Percentiles rank a stretch among this genome's conserved stretches.
Conservation (phyloP, 2,888 invertebrate genomes). For the Caenorhabditis auriculariae region DNA sequence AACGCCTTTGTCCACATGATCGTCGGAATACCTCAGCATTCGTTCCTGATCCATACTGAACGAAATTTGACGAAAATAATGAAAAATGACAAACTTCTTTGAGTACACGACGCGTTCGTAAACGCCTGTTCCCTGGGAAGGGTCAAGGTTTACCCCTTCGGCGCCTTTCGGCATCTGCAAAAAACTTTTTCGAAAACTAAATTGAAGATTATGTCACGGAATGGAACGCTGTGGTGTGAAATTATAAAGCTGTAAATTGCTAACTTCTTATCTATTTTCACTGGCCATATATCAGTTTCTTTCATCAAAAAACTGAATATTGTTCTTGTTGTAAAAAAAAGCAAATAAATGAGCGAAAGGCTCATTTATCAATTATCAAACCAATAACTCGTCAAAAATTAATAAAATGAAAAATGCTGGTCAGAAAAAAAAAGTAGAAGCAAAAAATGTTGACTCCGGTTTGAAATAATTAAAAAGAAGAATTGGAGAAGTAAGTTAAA, state of each 20-base stretch:
- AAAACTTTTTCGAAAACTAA: neutral
- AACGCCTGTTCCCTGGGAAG: conserved; percentile 18
- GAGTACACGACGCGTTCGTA: conserved; percentile 24
- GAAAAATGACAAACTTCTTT: conserved; percentile 13
- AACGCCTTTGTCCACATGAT: conserved; percentile 15
- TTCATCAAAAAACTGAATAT: neutral
- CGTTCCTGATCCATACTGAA: neutral
- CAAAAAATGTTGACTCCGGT: too few species aligned
- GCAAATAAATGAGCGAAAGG: neutral
- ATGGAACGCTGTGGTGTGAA: neutral
- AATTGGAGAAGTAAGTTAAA: too few species aligned
- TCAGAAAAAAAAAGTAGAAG: too few species aligned
- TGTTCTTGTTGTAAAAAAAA: neutral
- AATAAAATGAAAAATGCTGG: too few species aligned
- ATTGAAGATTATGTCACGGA: neutral
- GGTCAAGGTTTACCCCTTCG: conserved; percentile 7
- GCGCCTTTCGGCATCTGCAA: conserved; percentile 22
- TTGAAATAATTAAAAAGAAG: too few species aligned
- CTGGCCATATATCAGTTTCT: too few species aligned
- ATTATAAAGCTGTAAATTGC: neutral
- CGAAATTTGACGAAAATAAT: neutral
- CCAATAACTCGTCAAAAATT: too few species aligned
- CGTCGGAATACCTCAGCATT: conserved; percentile 5
- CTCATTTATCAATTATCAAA: too few species aligned
- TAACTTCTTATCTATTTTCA: too few species aligned